These are phyloP conservation scores for Nibea albiflora DNA, from an alignment of 2,113 vertebrate species.

Conservation along the genomic window DNA sequence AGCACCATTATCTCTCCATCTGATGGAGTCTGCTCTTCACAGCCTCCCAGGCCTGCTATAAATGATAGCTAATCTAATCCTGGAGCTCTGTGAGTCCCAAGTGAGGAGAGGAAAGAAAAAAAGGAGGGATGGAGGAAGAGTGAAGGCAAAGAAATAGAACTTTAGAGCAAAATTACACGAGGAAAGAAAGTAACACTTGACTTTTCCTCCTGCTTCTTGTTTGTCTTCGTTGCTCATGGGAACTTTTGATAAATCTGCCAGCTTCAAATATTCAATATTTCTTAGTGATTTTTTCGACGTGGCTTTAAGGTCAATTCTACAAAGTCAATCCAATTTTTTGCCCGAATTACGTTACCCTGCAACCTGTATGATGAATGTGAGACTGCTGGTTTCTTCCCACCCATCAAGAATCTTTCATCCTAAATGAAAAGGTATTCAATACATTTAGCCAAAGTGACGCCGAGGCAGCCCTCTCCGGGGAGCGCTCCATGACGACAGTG, in stretches of 20 bases:
- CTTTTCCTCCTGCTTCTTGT: neutral
- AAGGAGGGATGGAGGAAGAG: neutral
- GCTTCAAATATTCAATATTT: slow-evolving; percentile 13
- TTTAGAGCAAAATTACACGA: slow-evolving; percentile 1
- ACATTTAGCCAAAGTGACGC: neutral
- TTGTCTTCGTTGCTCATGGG: neutral
- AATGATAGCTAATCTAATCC: slow-evolving; percentile 79
- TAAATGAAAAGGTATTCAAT: slow-evolving; percentile 27
- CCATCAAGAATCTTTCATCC: slow-evolving; percentile 10
- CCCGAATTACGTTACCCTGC: neutral
- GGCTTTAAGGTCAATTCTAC: neutral
- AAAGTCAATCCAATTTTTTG: neutral
- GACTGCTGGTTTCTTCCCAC: slow-evolving; percentile 1
- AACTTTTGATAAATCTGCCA: slow-evolving; percentile 3
- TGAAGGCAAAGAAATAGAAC: neutral
- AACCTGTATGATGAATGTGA: slow-evolving; percentile 7
- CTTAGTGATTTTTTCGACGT: neutral
- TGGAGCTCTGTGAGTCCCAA: slow-evolving; percentile 48
- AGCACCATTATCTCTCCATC: slow-evolving; percentile 79
- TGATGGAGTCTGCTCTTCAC: slow-evolving; percentile 75
- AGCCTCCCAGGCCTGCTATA: slow-evolving; percentile 76
- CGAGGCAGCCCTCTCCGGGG: slow-evolving; percentile 22
- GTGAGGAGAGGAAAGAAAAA: slow-evolving; percentile 22
- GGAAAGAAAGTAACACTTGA: neutral
- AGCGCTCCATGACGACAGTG: slow-evolving; percentile 28